Evolutionary conservation across 30 jellyfish, hydroid and myxozoan genomes (phyloP).

Genomic region (Turritopsis rubra): DNA sequence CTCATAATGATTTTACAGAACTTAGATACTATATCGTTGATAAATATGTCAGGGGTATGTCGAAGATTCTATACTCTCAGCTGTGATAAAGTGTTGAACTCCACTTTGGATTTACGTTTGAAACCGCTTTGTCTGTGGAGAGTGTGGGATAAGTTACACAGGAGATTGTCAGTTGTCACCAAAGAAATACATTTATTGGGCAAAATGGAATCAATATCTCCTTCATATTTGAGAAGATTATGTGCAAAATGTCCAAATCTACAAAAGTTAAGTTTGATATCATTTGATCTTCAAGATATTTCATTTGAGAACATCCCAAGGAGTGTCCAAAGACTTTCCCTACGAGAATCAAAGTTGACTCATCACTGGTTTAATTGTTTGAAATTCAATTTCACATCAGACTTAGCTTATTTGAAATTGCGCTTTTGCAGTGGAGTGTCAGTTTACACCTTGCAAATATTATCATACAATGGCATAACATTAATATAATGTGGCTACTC

Average conservation of each 20-base stretch:
- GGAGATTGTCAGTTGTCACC: slow-evolving; percentile 28
- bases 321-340: slow-evolving; percentile 48
- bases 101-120: slow-evolving; percentile 46
- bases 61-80: slow-evolving; percentile 52
- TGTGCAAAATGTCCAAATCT: slow-evolving; percentile 60
- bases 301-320: slow-evolving; percentile 42
- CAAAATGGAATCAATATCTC: slow-evolving; percentile 45
- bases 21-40: slow-evolving; percentile 54
- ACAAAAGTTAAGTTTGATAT: slow-evolving; percentile 45
- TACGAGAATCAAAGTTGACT: slow-evolving; percentile 65
- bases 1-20: slow-evolving; percentile 44
- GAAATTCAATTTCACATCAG: slow-evolving; percentile 32
- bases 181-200: slow-evolving; percentile 60
- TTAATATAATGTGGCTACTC: slow-evolving; percentile 54
- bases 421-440: slow-evolving; percentile 59
- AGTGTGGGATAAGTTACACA: slow-evolving; percentile 58
- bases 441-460: slow-evolving; percentile 52
- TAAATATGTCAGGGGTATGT: slow-evolving; percentile 54
- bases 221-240: slow-evolving; percentile 53
- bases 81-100: slow-evolving; percentile 47
- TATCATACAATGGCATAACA: slow-evolving; percentile 54
- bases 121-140: slow-evolving; percentile 45
- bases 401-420: slow-evolving; percentile 49
- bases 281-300: slow-evolving; percentile 56
- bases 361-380: slow-evolving; percentile 80